Conservation (phyloP, 2,113 vertebrate species). For the Melierax canorus region DNA sequence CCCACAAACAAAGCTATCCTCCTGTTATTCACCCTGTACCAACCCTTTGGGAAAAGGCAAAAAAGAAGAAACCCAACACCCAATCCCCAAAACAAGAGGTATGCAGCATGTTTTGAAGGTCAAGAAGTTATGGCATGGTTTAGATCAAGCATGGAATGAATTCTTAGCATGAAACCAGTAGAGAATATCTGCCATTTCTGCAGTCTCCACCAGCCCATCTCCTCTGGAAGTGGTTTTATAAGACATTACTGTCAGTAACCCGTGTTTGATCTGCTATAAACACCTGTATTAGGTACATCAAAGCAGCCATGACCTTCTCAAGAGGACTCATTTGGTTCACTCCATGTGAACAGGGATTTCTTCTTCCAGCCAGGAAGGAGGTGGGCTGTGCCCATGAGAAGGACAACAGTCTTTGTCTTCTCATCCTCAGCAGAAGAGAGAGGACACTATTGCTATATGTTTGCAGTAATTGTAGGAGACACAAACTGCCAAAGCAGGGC, state of each 20-base stretch:
- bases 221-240: background rate
- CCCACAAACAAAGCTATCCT: background rate
- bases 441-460: background rate
- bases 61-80: background rate
- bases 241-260: background rate
- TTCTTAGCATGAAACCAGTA: background rate
- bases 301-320: background rate
- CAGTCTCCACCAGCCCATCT: background rate
- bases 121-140: background rate
- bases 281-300: background rate
- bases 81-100: background rate
- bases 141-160: background rate
- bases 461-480: background rate
- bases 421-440: background rate
- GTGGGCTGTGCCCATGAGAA: background rate
- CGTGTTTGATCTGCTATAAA: background rate
- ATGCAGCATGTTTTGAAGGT: background rate
- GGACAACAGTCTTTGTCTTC: background rate
- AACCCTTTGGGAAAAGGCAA: background rate
- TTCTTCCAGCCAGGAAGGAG: background rate
- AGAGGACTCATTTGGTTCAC: background rate
- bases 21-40: background rate
- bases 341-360: background rate
- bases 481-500: background rate
- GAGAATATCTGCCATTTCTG: background rate